Base-by-base conservation (phyloP, 2,888 invertebrate species). In the Lingula anatina region DNA sequence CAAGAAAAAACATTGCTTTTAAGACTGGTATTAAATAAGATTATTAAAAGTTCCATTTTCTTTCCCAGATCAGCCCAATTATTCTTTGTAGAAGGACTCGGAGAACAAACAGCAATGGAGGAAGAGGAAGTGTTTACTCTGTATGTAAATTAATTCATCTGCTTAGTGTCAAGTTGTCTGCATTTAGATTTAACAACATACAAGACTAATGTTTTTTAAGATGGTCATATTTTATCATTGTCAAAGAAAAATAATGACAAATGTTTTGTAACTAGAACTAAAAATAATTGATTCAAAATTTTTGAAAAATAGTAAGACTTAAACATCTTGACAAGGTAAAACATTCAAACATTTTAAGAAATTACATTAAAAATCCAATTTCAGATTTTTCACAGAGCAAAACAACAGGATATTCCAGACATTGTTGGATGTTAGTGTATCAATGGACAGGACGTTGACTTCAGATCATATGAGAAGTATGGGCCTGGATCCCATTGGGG, bases 401-500 rank as follows among this genome's bases (percentile, higher is more conserved):
- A 77, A 77, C 51, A 73, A 75, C 48, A 62, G 70, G 3, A 49
- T 77, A 20, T 75, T 77, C 51, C 70, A 71, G 50, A 75, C 72
- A 2, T 57, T 77, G 38, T 54, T 77, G 46, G 75, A 76, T 46
- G 73, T 76, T 24, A 72, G 76, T 5, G 59, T 59, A 46, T 72
- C 75, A 4, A 67, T 71, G 45, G 76, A 75, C 49, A 66, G 71
- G 15, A 70, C 68, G 53, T 57, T 78, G 54, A 76, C 75, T 9
- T 66, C 71, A 1, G 73, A 75, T 43, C 74, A 76, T 57, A 75
- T 78, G 72, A 68, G 66, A 51, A 63, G 62, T 44, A 71, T 77
- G 64, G 76, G 75, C 5, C 65, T 78, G 24, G 75, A 78, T 59
- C 76, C 77, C 1, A 57, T 66, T 15, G 73, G 70, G 24, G 78